phyloP scores from a whole-genome alignment of 2,888 invertebrate species.

The Cryptocheilus praepositus region DNA sequence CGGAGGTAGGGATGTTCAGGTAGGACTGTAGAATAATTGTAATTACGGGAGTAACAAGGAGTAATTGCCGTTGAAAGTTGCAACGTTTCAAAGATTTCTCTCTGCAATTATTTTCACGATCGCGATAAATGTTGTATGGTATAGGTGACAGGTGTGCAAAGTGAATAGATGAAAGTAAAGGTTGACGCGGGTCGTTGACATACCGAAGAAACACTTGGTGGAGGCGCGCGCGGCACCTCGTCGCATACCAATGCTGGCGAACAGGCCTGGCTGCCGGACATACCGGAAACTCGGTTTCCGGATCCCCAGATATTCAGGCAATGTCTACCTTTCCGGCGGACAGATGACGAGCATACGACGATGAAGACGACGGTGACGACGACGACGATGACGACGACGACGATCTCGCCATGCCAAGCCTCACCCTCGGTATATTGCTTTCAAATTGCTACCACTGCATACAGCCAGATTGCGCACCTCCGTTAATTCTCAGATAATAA shows the following conservation, averaged over 20 bases:
- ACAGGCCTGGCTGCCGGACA: constrained; percentile 59
- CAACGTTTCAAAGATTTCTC: no score
- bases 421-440: background rate
- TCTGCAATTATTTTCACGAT: no score
- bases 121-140: no score
- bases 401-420: constrained; percentile 21
- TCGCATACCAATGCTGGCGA: constrained; percentile 62
- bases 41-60: no score
- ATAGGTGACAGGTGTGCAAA: background rate
- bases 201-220: constrained; percentile 60
- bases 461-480: no score
- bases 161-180: background rate
- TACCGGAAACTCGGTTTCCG: constrained; percentile 62
- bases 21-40: no score
- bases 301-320: constrained; percentile 63
- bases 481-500: no score
- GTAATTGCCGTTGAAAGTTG: no score
- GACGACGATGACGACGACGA: constrained; percentile 46
- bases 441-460: no score
- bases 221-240: constrained; percentile 55
- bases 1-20: no score
- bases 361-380: no score
- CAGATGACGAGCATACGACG: no score
- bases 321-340: constrained; percentile 62
- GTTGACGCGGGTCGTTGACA: constrained; percentile 39